Evolutionary conservation across 1,140 invertebrate species (phyloP), one percentile per base, ranked within the genome.

Genomic region (Penaeus indicus): DNA sequence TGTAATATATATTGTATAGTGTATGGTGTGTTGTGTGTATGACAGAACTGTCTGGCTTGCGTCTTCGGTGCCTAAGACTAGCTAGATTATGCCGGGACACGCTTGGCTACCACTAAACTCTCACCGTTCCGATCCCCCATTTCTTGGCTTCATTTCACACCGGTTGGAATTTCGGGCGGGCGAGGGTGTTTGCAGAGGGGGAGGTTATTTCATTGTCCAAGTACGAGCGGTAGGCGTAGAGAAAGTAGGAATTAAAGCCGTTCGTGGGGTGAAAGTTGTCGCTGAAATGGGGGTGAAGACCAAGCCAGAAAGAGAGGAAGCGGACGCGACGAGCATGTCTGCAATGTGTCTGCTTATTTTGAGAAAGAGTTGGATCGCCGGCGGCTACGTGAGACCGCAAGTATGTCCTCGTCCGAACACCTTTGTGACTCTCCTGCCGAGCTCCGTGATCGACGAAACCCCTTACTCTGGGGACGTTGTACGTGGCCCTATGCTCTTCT

Each of bases 281-380:
- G 38, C 63, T 67, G 82, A 61, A 42, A 61, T 84, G 82, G 78
- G 61, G 78, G 78, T n/a, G 61, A 60, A 80, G 78, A 47, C 21
- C 42, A 47, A 54, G 78, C 42, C 78, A 80, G 78, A 80, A 47
- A 80, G 78, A 54, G 54, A 54, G 54, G 54, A 54, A 54, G 54
- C 54, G 54, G 54, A 54, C 54, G 54, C 54, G 54, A 54, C 54
- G 54, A 54, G 54, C 54, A 54, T 54, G 54, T 54, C 54, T 54
- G 54, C 54, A 54, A 54, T 54, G 54, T 86, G 85, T 86, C 85
- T 86, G 85, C 85, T 86, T 86, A 79, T 86, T 86, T 86, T 86
- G 85, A 86, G 85, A 86, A 86, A 86, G 85, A 86, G 85, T 86
- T 86, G 77, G 85, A 79, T 86, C 32, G 85, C 85, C 85, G 75